These are phyloP conservation scores for Ditylenchus dipsaci DNA, from an alignment of 1,140 invertebrate species.

Conservation along the genomic window DNA sequence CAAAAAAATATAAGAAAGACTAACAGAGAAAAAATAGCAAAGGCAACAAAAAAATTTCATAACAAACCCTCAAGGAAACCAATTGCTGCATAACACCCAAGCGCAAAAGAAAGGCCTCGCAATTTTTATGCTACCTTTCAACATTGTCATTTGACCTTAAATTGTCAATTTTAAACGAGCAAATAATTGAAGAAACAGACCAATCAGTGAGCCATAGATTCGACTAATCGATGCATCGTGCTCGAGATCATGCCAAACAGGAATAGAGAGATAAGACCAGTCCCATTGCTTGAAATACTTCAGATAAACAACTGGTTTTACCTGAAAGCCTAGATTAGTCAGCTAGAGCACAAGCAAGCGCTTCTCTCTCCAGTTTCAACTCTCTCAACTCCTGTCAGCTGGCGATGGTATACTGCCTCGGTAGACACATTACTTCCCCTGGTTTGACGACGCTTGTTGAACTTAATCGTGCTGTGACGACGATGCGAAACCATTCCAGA, in stretches of 20 bases:
- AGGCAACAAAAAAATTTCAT: no score
- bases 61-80: constrained; percentile 46
- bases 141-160: constrained; percentile 49
- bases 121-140: background rate
- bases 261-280: constrained; percentile 44
- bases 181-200: constrained; percentile 51
- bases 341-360: background rate
- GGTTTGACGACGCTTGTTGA: constrained; percentile 28
- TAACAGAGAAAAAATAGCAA: no score
- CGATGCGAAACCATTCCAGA: constrained; percentile 45
- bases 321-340: constrained; percentile 24
- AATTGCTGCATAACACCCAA: constrained; percentile 52
- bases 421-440: constrained; percentile 27
- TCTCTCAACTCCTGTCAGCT: constrained; percentile 35
- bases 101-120: constrained; percentile 23
- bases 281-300: constrained; percentile 54
- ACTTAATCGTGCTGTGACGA: constrained; percentile 12
- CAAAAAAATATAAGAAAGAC: constrained; percentile 29
- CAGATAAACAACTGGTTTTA: constrained; percentile 45
- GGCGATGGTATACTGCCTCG: constrained; percentile 6
- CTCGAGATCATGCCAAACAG: constrained; percentile 44
- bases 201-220: constrained; percentile 56
- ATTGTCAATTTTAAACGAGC: no score
- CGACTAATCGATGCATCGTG: constrained; percentile 51
- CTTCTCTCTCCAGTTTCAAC: constrained; percentile 55